Evolutionary conservation across 2,113 vertebrate genomes (phyloP).

Genomic region (Arothron firmamentum): DNA sequence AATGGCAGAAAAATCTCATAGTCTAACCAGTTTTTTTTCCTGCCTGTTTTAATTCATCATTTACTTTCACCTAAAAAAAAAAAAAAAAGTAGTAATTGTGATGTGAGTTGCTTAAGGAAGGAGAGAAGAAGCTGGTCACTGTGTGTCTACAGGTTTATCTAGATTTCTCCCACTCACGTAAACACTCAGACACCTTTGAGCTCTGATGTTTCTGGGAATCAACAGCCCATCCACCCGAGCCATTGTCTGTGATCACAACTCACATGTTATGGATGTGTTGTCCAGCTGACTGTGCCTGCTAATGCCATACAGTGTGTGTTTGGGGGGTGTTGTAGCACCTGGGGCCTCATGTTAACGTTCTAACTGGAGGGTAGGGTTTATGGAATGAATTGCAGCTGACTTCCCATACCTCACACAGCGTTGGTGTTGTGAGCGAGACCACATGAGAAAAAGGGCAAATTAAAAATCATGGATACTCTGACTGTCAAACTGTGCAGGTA

Average conservation of each 20-base stretch:
- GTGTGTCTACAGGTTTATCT: conserved; percentile 41
- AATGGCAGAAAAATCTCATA: conserved; percentile 33
- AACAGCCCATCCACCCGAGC: conserved; percentile 13
- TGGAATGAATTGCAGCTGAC: conserved; percentile 99
- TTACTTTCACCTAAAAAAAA: conserved; percentile 39
- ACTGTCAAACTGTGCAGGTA: conserved; percentile 98
- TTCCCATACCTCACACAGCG: conserved; percentile 99
- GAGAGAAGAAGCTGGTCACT: not conserved
- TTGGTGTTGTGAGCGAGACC: conserved; percentile 99
- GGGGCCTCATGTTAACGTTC: conserved; percentile 79
- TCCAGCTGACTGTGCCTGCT: conserved; percentile 85
- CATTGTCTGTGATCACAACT: conserved; percentile 50
- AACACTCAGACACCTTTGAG: conserved; percentile 42
- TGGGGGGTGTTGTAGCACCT: conserved; percentile 84
- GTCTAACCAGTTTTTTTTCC: conserved; percentile 19
- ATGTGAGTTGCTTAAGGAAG: conserved; percentile 18
- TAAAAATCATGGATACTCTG: conserved; percentile 99
- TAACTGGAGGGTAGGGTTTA: conserved; percentile 98
- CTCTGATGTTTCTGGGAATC: not conserved
- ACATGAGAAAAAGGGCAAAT: conserved; percentile 98
- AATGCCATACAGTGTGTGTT: conserved; percentile 99
- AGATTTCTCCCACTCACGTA: conserved; percentile 34
- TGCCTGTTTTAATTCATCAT: conserved; percentile 48
- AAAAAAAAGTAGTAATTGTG: conserved; percentile 34
- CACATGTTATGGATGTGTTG: conserved; percentile 67